A percentile compares a stretch with the other conserved stretches of the same genome.
phyloP scores from a whole-genome alignment of 2,113 vertebrate genomes.

The Hippocampus barbouri region DNA sequence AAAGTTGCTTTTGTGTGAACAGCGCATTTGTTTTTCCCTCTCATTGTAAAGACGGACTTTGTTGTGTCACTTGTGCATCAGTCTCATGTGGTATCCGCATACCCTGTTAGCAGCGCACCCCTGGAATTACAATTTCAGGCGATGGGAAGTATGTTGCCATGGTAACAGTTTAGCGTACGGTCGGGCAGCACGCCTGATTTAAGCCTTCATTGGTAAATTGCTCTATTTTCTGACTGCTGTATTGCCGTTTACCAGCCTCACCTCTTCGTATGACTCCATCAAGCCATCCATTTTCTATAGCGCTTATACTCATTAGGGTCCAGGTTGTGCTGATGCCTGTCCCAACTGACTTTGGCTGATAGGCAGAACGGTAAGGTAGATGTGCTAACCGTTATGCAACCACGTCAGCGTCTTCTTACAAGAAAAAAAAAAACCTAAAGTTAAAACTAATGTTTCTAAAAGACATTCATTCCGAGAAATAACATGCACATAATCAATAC shows the following conservation, averaged over 20 bases:
- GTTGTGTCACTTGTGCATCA: conserved; percentile 17
- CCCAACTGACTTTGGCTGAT: background rate
- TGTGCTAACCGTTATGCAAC: background rate
- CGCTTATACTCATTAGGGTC: background rate
- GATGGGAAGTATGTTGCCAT: conserved; percentile 53
- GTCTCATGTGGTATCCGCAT: conserved; percentile 19
- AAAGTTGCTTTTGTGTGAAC: background rate
- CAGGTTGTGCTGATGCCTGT: background rate
- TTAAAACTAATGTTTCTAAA: background rate
- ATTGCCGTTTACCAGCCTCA: conserved; percentile 33
- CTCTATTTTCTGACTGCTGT: conserved; percentile 36
- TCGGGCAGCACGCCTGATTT: conserved; percentile 17
- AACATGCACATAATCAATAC: conserved; percentile 1
- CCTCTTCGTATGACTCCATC: conserved; percentile 15
- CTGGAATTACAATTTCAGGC: conserved; percentile 33
- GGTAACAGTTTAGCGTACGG: conserved; percentile 52
- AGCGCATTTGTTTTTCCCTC: background rate
- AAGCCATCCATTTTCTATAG: background rate
- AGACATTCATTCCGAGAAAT: background rate
- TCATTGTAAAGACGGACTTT: background rate
- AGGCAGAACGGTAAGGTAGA: background rate
- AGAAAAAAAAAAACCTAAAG: too few relatives aligned
- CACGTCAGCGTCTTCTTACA: too few relatives aligned
- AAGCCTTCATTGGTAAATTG: conserved; percentile 21
- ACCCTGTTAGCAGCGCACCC: background rate